phyloP scores from a whole-genome alignment of 2,113 vertebrate species.

The Chaetodon trifascialis region DNA sequence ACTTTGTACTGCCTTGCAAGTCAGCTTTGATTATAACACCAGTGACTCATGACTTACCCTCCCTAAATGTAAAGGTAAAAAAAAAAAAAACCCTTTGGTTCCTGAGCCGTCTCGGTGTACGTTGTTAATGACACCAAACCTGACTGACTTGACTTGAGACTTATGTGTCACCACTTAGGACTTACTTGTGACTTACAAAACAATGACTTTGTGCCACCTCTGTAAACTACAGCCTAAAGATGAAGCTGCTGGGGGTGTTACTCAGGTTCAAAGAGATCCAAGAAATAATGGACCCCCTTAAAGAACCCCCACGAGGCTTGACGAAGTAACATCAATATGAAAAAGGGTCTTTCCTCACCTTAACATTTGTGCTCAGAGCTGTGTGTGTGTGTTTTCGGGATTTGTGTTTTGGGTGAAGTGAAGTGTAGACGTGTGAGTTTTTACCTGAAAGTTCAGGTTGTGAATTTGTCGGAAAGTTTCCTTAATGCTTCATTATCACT shows the following conservation, averaged over 20 bases:
- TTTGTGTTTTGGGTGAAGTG: neutral
- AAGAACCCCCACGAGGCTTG: neutral
- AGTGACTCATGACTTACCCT: neutral
- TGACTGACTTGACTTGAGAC: neutral
- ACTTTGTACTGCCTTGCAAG: neutral
- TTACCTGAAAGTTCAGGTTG: neutral
- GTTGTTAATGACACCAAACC: neutral
- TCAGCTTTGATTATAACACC: neutral
- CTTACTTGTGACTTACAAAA: neutral
- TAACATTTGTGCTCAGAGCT: neutral
- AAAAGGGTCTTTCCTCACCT: neutral
- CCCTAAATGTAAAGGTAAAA: neutral
- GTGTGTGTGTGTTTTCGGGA: neutral
- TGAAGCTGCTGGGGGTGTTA: neutral
- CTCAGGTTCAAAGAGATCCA: conserved; percentile 11
- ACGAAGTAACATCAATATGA: neutral
- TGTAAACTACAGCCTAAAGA: neutral
- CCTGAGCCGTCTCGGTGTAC: neutral
- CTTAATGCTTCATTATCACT: neutral
- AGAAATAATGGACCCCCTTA: neutral
- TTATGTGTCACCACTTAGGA: neutral
- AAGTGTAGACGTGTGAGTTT: neutral
- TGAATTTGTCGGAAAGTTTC: conserved; percentile 19
- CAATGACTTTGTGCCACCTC: neutral
- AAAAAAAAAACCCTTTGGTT: neutral